Percentiles rank a stretch among this genome's conserved stretches.
phyloP scores from a whole-genome alignment of 1,140 invertebrate genomes.

The roundworm (Caenorhabditis elegans) region DNA sequence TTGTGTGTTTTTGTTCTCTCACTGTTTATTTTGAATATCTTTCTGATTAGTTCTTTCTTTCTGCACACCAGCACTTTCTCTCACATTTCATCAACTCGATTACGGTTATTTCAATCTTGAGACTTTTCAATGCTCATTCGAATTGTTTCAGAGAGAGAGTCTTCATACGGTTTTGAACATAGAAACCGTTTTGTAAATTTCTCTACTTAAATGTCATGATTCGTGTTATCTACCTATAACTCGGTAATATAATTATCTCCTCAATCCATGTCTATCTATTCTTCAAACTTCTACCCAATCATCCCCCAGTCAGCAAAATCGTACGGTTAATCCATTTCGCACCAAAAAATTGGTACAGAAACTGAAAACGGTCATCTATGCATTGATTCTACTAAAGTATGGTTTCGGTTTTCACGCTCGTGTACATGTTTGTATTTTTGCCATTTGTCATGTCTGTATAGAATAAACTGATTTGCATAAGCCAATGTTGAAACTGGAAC shows the following conservation, averaged over 20 bases:
- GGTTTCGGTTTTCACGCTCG: too few species aligned
- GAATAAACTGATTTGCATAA: constrained; percentile 20
- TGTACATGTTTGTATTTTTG: neutral
- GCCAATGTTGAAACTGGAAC: too few species aligned
- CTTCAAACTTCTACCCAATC: neutral
- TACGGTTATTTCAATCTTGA: neutral
- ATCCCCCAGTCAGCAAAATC: neutral
- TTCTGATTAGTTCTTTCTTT: neutral
- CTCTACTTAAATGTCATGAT: neutral
- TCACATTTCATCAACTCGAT: neutral
- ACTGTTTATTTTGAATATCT: too few species aligned
- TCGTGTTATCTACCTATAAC: neutral
- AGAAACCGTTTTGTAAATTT: neutral
- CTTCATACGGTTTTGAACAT: neutral
- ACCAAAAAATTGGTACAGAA: neutral
- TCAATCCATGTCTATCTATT: neutral
- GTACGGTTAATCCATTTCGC: neutral
- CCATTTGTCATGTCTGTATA: neutral
- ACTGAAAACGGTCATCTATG: too few species aligned
- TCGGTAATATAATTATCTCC: neutral
- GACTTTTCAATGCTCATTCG: neutral
- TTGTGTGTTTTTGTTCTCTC: too few species aligned
- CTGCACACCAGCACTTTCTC: neutral
- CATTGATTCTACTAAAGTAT: too few species aligned
- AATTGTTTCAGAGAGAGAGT: too few species aligned